Percentiles rank a stretch among this genome's conserved stretches.
Conservation (phyloP, 2,113 vertebrate genomes). For the Oreotrochilus melanogaster region DNA sequence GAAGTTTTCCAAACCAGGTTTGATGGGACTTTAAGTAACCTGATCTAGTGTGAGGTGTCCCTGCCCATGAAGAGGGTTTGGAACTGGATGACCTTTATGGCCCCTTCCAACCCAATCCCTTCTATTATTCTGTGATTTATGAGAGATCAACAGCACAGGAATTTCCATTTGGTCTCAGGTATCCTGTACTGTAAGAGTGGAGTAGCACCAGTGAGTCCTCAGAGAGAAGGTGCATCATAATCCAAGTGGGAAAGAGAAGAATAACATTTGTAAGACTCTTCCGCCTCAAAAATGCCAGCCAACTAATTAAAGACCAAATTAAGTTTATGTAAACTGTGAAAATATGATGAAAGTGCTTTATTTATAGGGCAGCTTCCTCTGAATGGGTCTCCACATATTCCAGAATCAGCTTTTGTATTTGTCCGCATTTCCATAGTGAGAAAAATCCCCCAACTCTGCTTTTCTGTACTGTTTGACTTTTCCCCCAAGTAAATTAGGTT, state of each 20-base stretch:
- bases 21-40: no score
- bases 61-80: no score
- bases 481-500: not conserved
- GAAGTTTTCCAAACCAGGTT: no score
- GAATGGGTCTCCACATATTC: not conserved
- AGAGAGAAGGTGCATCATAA: not conserved
- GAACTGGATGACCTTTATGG: no score
- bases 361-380: not conserved
- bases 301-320: not conserved
- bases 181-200: not conserved
- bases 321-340: not conserved
- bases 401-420: not conserved
- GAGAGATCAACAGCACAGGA: not conserved
- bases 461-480: not conserved
- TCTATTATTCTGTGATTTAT: no score
- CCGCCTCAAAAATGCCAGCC: not conserved
- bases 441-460: not conserved
- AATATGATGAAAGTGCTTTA: not conserved
- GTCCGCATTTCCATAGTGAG: not conserved
- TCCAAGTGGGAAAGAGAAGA: not conserved
- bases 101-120: no score
- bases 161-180: not conserved
- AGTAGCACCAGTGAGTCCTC: not conserved
- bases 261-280: not conserved
- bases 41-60: no score